A percentile compares a stretch with the other conserved stretches of the same genome.
Evolutionary conservation across 1,140 invertebrate species (phyloP).

Genomic region (Nephotettix cincticeps): DNA sequence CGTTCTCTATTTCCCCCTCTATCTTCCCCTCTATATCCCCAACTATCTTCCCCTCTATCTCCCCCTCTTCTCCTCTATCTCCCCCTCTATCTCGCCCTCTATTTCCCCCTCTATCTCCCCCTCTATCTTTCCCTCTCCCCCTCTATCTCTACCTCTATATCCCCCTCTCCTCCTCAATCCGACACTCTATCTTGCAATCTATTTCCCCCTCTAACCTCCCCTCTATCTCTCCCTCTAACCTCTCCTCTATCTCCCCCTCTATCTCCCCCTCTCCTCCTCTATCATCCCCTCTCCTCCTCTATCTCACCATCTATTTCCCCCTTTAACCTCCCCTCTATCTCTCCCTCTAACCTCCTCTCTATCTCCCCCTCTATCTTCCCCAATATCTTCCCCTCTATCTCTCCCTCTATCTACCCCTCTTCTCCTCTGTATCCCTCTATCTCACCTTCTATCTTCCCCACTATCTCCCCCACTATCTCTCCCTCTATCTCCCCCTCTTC

Average conservation of each 20-base stretch:
- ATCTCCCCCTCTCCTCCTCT: neutral
- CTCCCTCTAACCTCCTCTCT: no score
- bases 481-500: slow-evolving; percentile 11
- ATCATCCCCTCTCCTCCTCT: neutral
- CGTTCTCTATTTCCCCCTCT: no score
- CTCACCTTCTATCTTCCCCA: no score
- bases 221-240: no score
- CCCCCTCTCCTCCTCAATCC: neutral
- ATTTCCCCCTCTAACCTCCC: no score
- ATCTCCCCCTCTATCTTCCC: no score
- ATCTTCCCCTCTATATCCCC: neutral
- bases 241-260: no score
- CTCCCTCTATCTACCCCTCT: no score
- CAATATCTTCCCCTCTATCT: no score
- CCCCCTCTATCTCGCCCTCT: neutral
- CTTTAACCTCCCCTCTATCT: no score
- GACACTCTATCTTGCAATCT: neutral
- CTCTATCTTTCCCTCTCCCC: neutral
- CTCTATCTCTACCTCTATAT: neutral
- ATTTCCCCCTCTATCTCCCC: neutral
- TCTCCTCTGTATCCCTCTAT: neutral
- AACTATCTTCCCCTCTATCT: neutral
- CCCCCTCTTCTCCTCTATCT: neutral
- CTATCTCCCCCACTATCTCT: neutral
- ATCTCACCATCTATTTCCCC: neutral